These are phyloP conservation scores for Brachionus calyciflorus DNA, from an alignment of 1,140 invertebrate species.

Conservation along the genomic window DNA sequence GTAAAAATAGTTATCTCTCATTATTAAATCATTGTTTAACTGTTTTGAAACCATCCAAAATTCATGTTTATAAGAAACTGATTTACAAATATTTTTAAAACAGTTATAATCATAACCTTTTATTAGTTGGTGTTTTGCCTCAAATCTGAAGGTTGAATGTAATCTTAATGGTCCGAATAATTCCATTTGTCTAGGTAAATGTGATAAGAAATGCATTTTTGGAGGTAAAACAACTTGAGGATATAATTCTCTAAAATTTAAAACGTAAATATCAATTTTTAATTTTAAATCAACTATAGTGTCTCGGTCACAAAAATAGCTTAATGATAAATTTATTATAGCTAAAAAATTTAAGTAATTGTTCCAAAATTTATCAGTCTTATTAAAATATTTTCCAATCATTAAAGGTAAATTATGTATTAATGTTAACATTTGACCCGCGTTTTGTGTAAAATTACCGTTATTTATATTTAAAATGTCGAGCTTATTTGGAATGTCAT, in stretches of 20 bases:
- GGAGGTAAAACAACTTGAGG: background rate
- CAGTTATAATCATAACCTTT: background rate
- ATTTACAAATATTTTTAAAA: background rate
- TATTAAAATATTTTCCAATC: no score
- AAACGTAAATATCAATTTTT: background rate
- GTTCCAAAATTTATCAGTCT: background rate
- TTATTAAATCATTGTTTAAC: background rate
- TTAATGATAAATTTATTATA: background rate
- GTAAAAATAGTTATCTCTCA: background rate
- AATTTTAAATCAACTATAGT: background rate
- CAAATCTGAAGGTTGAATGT: background rate
- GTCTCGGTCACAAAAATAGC: background rate
- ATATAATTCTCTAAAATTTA: background rate
- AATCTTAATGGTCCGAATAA: background rate
- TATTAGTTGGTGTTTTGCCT: background rate
- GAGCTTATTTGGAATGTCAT: background rate
- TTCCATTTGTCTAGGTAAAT: slow-evolving; percentile 4
- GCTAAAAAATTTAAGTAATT: background rate
- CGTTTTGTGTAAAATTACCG: background rate
- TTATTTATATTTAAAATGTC: background rate
- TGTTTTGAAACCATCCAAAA: background rate
- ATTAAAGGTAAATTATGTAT: background rate
- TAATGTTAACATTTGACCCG: background rate
- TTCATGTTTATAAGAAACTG: background rate
- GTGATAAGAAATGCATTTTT: background rate